phyloP scores from a whole-genome alignment of 1,140 invertebrate genomes.

The Amyelois transitella region DNA sequence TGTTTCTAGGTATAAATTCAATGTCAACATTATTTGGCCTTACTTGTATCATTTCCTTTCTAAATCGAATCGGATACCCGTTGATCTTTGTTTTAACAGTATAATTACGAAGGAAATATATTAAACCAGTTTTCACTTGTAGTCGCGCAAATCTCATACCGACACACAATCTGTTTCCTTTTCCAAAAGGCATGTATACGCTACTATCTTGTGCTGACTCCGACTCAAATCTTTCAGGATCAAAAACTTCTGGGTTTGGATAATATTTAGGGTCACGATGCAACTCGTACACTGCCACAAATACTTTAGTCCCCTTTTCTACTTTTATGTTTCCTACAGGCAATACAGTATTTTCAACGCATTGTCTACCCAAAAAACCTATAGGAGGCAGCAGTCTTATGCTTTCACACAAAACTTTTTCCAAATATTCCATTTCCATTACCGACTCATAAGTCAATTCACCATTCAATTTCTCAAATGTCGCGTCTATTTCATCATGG shows the following conservation, averaged over 20 bases:
- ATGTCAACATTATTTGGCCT: conserved; percentile 3
- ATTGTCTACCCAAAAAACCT: conserved; percentile 52
- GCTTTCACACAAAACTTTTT: conserved; percentile 60
- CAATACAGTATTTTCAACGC: conserved; percentile 58
- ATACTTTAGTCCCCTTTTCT: conserved; percentile 65
- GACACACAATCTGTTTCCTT: conserved; percentile 81
- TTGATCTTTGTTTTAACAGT: neutral
- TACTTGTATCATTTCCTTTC: neutral
- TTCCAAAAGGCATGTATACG: conserved; percentile 81
- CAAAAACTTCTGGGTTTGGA: conserved; percentile 76
- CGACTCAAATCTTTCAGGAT: conserved; percentile 76
- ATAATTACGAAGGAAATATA: neutral
- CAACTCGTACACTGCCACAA: conserved; percentile 75
- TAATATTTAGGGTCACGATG: conserved; percentile 76
- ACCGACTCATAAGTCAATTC: conserved; percentile 56
- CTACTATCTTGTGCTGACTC: conserved; percentile 65
- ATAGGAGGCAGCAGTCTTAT: conserved; percentile 72
- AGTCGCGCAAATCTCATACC: conserved; percentile 75
- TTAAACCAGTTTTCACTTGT: conserved; percentile 60
- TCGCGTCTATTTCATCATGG: conserved; percentile 55
- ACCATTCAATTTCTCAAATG: conserved; percentile 33
- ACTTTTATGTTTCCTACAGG: conserved; percentile 56
- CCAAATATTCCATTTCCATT: conserved; percentile 64
- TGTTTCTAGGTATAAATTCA: neutral
- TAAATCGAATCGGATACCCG: neutral